These are phyloP conservation scores for Equus quagga DNA, from an alignment of 2,113 vertebrate species.

Conservation along the genomic window DNA sequence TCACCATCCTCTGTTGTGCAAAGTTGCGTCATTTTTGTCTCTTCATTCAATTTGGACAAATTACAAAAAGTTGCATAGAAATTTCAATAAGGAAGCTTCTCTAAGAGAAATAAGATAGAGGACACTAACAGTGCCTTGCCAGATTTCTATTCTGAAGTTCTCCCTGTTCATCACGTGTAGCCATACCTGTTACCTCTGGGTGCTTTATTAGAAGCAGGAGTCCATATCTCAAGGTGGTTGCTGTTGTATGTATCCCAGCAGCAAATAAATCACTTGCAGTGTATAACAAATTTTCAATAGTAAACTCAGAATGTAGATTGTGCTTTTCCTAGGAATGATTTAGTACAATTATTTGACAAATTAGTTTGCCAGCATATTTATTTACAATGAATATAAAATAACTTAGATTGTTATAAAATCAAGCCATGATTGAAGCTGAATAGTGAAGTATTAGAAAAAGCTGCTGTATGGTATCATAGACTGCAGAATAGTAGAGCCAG, in stretches of 20 bases:
- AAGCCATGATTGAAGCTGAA: not conserved
- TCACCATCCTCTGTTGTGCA: not conserved
- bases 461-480: no score
- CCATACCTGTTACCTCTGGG: slow-evolving; percentile 84
- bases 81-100: no score
- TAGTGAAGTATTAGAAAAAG: not conserved
- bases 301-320: no score
- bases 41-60: not conserved
- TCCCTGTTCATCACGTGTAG: not conserved
- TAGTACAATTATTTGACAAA: not conserved
- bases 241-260: slow-evolving; percentile 83
- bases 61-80: not conserved
- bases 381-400: not conserved
- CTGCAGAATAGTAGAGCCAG: not conserved
- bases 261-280: no score
- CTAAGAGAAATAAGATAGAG: no score
- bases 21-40: not conserved
- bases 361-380: not conserved
- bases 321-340: no score
- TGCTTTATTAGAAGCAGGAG: slow-evolving; percentile 85
- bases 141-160: not conserved
- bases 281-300: no score
- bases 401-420: not conserved
- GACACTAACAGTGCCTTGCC: not conserved
- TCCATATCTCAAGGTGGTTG: slow-evolving; percentile 83